Evolutionary conservation across 2,113 vertebrate genomes (phyloP), one percentile per base, ranked within the genome.

Genomic region (Tenebrosternarchus preto): DNA sequence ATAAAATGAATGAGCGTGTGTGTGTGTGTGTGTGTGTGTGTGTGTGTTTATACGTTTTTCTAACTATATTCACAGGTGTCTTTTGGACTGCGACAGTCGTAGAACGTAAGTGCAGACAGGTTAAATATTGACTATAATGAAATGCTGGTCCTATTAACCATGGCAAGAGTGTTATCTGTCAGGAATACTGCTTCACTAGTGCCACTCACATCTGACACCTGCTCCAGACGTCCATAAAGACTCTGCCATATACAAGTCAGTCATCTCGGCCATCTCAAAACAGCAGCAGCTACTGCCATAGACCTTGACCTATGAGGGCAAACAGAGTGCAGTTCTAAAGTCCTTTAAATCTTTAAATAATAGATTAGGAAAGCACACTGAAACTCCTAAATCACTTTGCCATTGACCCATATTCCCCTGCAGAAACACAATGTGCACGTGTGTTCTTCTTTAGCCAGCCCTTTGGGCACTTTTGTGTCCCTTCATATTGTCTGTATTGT

Each of bases 121-220:
- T 59, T 78, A 78, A 31, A 75, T 39, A 70, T 79, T 57, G 76
- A 78, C 77, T 50, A 60, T 53, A 70, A 56, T 84, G 60, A 84
- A 84, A 74, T 66, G 27, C 22, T 24, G 36, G 43, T 55, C 29
- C 46, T 36, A 69, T 63, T 64, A 73, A 74, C 76, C 74, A 46
- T 82, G 60, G 55, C 50, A 74, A 46, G 29, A 3, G 12, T 73
- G 88, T 90, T 91, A 91, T 91, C 90, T 85, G 60, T 80, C 73
- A 86, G 82, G 88, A 87, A 24, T 66, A 88, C 83, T 76, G 81
- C 82, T 80, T 74, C 59, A 69, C 78, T 84, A 82, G 76, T 86
- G 85, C 85, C 57, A 50, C 69, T 76, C 64, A 59, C 61, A 59
- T 77, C 60, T 75, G 63, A 83, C 81, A 84, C 77, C 85, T 74